These are phyloP conservation scores for Mirounga angustirostris DNA, from an alignment of 2,113 vertebrate genomes.

Conservation along the genomic window DNA sequence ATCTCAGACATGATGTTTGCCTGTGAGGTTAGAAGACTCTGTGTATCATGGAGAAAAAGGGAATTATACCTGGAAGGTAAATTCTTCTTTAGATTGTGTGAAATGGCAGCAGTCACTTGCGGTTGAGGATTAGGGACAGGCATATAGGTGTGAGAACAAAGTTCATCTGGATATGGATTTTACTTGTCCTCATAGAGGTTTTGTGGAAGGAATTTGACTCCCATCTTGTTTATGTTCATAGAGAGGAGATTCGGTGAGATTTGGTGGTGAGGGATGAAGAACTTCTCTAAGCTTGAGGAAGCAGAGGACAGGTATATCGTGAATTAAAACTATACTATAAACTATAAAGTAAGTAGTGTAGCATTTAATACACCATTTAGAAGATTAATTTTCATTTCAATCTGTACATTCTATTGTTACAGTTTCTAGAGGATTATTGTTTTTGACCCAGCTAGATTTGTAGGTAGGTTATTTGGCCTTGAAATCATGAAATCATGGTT, in stretches of 20 bases:
- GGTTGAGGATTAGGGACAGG: not conserved
- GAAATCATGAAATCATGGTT: conserved; percentile 8
- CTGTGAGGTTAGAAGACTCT: not conserved
- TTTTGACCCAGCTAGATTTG: not conserved
- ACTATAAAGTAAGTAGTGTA: not conserved
- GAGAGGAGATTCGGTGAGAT: not conserved
- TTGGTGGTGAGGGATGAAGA: not conserved
- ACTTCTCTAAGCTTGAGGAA: not conserved
- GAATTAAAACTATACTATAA: not conserved
- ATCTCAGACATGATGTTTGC: not conserved
- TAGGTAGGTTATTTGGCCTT: not conserved
- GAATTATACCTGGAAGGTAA: not conserved
- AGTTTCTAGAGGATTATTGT: not conserved
- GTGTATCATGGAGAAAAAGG: not conserved
- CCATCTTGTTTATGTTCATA: not conserved
- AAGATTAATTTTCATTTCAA: not conserved
- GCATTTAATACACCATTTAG: not conserved
- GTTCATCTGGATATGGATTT: not conserved
- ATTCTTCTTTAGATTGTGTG: not conserved
- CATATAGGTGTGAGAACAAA: not conserved
- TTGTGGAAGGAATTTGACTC: not conserved
- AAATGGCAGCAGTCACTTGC: not conserved
- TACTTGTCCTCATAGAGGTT: not conserved
- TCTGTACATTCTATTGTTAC: not conserved
- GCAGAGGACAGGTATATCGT: not conserved